phyloP scores from a whole-genome alignment of 2,113 vertebrate genomes.

The Gasterosteus nipponicus region DNA sequence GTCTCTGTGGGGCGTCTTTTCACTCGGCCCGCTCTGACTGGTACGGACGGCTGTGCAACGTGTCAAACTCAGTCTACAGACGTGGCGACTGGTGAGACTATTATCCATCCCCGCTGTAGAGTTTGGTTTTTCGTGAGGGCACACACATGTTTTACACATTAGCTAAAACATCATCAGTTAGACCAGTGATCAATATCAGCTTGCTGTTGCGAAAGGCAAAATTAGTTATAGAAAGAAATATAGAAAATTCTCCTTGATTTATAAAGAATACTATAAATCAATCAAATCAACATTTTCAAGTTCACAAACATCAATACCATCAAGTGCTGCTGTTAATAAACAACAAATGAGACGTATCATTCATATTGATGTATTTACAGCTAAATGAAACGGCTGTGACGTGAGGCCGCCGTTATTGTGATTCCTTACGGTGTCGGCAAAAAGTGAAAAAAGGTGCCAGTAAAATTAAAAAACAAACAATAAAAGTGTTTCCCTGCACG shows the following conservation, averaged over 20 bases:
- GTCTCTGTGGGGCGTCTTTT: slow-evolving; percentile 47
- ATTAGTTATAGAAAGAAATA: slow-evolving; percentile 72
- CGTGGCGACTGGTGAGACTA: slow-evolving; percentile 24
- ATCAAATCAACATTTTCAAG: slow-evolving; percentile 60
- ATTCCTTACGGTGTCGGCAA: slow-evolving; percentile 25
- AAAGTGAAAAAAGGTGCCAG: slow-evolving; percentile 50
- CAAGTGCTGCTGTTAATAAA: slow-evolving; percentile 71
- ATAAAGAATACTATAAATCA: slow-evolving; percentile 65
- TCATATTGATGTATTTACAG: slow-evolving; percentile 47
- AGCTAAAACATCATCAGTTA: slow-evolving; percentile 46
- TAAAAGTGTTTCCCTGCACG: slow-evolving; percentile 55
- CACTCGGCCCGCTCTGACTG: slow-evolving; percentile 22
- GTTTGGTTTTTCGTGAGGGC: slow-evolving; percentile 37
- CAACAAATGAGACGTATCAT: slow-evolving; percentile 44
- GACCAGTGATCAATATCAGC: slow-evolving; percentile 41
- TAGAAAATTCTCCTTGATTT: slow-evolving; percentile 69
- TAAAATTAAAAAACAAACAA: slow-evolving; percentile 57
- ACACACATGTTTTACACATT: slow-evolving; percentile 51
- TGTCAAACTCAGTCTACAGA: slow-evolving; percentile 38
- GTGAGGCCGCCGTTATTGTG: slow-evolving; percentile 38
- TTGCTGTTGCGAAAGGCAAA: slow-evolving; percentile 72
- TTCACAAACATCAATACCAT: slow-evolving; percentile 73
- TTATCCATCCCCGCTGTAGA: slow-evolving; percentile 52
- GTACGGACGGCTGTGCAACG: slow-evolving; percentile 21
- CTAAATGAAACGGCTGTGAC: slow-evolving; percentile 39